phyloP scores from a whole-genome alignment of 1,140 invertebrate species.

The Neuroterus valhalla region DNA sequence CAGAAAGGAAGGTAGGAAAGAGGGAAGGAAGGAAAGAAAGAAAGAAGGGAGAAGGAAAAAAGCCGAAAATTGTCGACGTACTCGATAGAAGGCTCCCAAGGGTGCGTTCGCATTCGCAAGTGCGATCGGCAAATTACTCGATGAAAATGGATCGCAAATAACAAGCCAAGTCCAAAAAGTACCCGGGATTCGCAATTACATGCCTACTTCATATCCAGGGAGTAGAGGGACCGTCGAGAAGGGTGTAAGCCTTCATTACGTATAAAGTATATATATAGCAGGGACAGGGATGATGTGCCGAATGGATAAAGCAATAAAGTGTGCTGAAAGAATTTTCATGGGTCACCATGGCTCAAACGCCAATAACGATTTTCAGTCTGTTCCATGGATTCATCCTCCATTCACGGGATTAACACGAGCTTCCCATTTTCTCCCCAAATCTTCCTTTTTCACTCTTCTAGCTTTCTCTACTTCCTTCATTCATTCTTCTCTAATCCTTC shows the following conservation, averaged over 20 bases:
- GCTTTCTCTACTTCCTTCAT: too few species aligned
- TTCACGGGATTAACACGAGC: background rate
- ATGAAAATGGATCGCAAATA: conserved; percentile 7
- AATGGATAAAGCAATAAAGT: conserved; percentile 1
- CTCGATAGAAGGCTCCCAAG: too few species aligned
- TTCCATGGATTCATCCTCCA: too few species aligned
- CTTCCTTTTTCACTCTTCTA: too few species aligned
- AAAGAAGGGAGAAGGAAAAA: too few species aligned
- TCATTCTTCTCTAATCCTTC: too few species aligned
- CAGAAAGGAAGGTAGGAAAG: too few species aligned
- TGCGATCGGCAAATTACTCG: background rate
- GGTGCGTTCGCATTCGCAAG: conserved; percentile 17
- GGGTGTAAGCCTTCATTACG: conserved; percentile 36
- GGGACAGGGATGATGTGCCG: background rate
- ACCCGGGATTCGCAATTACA: background rate
- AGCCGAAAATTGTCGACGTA: too few species aligned
- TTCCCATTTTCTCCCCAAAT: too few species aligned
- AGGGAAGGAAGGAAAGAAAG: too few species aligned
- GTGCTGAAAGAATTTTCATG: background rate
- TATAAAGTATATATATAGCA: background rate
- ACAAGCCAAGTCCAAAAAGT: conserved; percentile 8
- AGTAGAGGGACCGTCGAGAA: conserved; percentile 26
- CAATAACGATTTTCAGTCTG: background rate
- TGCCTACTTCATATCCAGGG: background rate
- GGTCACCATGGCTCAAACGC: background rate